Percentiles rank a stretch among this genome's conserved stretches.
Conservation (phyloP, 2,888 invertebrate species). For the Phaedon cochleariae region DNA sequence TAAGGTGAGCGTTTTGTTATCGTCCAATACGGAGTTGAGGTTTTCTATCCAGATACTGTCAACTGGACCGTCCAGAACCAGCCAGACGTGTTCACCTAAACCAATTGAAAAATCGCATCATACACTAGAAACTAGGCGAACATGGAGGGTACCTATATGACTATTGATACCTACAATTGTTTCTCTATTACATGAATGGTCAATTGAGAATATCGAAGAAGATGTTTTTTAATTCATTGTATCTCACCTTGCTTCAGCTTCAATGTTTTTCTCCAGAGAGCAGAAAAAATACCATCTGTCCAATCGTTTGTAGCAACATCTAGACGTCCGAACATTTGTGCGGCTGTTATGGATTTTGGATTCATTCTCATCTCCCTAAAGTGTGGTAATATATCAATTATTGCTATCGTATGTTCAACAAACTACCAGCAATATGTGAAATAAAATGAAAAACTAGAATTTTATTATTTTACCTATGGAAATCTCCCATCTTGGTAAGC, state of each 20-base stretch:
- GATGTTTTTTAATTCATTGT: not conserved
- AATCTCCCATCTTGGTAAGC: constrained; percentile 83
- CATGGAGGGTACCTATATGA: too few species aligned
- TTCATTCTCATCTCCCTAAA: constrained; percentile 93
- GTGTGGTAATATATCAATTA: not conserved
- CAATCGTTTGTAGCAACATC: constrained; percentile 98
- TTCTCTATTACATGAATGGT: too few species aligned
- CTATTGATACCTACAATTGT: too few species aligned
- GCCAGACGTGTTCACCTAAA: constrained; percentile 85
- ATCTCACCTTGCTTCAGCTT: constrained; percentile 78
- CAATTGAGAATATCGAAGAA: too few species aligned
- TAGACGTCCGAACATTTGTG: constrained; percentile 96
- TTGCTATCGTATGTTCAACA: too few species aligned
- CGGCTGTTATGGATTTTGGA: constrained; percentile 95
- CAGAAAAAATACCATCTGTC: constrained; percentile 98
- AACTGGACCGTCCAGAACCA: constrained; percentile 95
- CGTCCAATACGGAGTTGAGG: constrained; percentile 95
- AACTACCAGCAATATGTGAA: too few species aligned
- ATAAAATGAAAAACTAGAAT: too few species aligned
- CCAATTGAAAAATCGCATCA: not conserved
- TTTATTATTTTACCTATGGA: constrained; percentile 71
- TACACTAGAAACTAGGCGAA: too few species aligned
- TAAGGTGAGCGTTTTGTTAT: constrained; percentile 93
- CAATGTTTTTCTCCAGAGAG: constrained; percentile 93
- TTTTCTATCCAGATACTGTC: constrained; percentile 99